These are phyloP conservation scores for Tenthredo amoena DNA, from an alignment of 2,888 invertebrate genomes.

Conservation along the genomic window DNA sequence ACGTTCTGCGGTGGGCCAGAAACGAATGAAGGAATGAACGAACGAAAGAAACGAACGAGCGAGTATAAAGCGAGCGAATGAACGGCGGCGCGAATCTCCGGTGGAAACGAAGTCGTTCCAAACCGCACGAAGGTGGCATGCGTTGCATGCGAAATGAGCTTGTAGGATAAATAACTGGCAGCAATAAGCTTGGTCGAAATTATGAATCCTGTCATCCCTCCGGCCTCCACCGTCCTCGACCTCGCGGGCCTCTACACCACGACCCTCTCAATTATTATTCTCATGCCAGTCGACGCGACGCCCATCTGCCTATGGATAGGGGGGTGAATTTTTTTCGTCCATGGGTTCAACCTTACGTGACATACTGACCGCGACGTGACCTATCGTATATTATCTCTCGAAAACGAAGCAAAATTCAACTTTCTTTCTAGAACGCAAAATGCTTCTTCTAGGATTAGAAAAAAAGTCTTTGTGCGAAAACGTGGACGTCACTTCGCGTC, in stretches of 20 bases:
- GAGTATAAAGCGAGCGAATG: conserved; percentile 12
- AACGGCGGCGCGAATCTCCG: conserved; percentile 13
- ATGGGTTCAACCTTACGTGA: conserved; percentile 17
- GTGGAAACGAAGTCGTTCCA: conserved; percentile 29
- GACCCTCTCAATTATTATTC: conserved; percentile 51
- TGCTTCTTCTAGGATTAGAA: not conserved
- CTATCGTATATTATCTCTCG: not conserved
- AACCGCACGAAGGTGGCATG: conserved; percentile 61
- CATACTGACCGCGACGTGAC: conserved; percentile 32
- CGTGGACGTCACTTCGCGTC: not conserved
- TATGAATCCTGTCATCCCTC: conserved; percentile 71
- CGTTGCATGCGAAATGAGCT: conserved; percentile 72
- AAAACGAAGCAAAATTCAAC: not conserved
- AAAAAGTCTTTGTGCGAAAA: no score
- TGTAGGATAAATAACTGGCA: conserved; percentile 72
- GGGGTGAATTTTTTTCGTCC: not conserved
- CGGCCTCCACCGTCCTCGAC: conserved; percentile 59
- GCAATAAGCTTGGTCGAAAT: conserved; percentile 74
- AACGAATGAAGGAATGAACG: not conserved
- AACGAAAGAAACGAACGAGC: not conserved
- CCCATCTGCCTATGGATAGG: not conserved
- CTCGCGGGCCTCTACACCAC: conserved; percentile 54
- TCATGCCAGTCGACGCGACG: conserved; percentile 13
- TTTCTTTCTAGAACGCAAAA: not conserved
- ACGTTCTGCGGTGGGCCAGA: not conserved